Evolutionary conservation across 2,797 vertebrate species (phyloP).

Genomic region (Toxotes lorentzi): DNA sequence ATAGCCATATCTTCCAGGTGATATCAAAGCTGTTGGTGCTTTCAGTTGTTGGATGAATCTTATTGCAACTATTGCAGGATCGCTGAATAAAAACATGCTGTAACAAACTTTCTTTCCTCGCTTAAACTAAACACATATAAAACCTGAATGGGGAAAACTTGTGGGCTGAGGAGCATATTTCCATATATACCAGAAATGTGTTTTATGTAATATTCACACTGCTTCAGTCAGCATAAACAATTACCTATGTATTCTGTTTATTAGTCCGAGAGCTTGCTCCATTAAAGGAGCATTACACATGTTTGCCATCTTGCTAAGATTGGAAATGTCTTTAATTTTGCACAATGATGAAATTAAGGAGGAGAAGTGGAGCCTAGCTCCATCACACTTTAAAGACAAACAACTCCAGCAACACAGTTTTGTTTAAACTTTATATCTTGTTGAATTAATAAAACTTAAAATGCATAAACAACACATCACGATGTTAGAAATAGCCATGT

Average conservation of each 20-base stretch:
- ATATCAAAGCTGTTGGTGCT: slow-evolving; percentile 1
- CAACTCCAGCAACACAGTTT: background rate
- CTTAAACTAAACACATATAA: background rate
- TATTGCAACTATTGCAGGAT: slow-evolving; percentile 1
- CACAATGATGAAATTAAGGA: background rate
- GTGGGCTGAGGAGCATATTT: background rate
- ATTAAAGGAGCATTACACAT: background rate
- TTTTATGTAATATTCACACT: slow-evolving; percentile 3
- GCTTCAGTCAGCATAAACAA: slow-evolving; percentile 16
- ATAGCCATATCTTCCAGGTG: slow-evolving; percentile 4
- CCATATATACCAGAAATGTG: slow-evolving; percentile 7
- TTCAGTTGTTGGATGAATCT: slow-evolving; percentile 4
- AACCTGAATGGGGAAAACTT: slow-evolving; percentile 10
- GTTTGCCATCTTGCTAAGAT: background rate
- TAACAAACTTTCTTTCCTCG: slow-evolving; percentile 2
- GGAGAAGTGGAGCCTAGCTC: background rate
- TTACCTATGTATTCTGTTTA: slow-evolving; percentile 3
- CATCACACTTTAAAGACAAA: background rate
- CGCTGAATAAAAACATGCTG: slow-evolving; percentile 18
- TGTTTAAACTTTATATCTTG: background rate
- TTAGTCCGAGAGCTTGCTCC: background rate
- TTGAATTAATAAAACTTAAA: background rate
- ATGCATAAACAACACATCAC: background rate
- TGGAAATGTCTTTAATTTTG: background rate
- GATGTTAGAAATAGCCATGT: slow-evolving; percentile 6